Base-by-base conservation (phyloP, 2,113 vertebrate genomes). In the Grus americana region DNA sequence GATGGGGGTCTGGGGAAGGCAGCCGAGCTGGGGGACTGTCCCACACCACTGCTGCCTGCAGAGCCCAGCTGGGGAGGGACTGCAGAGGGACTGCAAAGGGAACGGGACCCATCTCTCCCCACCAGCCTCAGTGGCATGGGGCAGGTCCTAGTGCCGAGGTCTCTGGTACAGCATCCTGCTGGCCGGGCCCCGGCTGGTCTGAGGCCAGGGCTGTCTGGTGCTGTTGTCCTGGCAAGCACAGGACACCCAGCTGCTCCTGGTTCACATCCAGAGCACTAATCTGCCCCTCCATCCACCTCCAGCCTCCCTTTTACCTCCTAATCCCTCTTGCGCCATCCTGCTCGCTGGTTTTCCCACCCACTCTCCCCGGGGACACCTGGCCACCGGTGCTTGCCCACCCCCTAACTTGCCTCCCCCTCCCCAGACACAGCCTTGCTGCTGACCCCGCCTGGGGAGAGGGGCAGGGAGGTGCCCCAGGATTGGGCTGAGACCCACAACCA, bases 321-420 rank as follows among this genome's bases (percentile, higher is more conserved):
- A 76, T 63, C 47, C 12, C 40, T 68, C 12, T 74, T 95, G 55
- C 4, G 1, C 83, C 29, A 14, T 36, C n/a, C 71, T 17, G 15
- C 17, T 73, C 26, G 1, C 65, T 14, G 36, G 24, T 14, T 74
- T 78, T 63, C 70, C 57, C 32, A 71, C 3, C 22, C 19, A 3
- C 15, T 55, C 32, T 79, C 10, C 46, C n/a, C n/a, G 0, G 1
- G 13, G 24, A 62, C 79, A 79, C 30, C 3, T 2, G 0, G 12
- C 65, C 34, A 29, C 79, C 6, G 3, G 34, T 3, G 2, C 62
- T 86, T 6, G 1, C 26, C 22, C n/a, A 55, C 8, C 36, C 19
- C 18, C 4, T 76, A 44, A 85, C 52, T 8, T 66, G 24, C 81
- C 22, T 62, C 12, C 32, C 50, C 4, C 18, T 29, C 16, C 36